phyloP scores from a whole-genome alignment of 37 sponge, comb jelly and placozoan species.

The Amphimedon queenslandica region DNA sequence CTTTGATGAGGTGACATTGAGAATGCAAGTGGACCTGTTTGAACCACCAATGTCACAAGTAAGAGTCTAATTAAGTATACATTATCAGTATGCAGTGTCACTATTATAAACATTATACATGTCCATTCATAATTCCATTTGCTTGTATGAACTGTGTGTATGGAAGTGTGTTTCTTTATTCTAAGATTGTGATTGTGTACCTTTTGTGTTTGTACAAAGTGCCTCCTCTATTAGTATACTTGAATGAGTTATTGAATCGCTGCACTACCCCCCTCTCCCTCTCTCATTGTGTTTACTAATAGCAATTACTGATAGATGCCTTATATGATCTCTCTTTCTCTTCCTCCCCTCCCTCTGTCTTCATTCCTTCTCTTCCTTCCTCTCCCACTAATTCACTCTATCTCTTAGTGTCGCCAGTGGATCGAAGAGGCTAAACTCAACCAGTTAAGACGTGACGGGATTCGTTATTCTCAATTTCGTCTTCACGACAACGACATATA shows the following conservation, averaged over 20 bases:
- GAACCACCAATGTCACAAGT: slow-evolving; percentile 96
- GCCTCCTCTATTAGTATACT: background rate
- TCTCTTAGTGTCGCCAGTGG: slow-evolving; percentile 89
- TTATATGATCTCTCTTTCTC: background rate
- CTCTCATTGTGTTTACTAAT: background rate
- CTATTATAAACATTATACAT: no score
- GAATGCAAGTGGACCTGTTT: slow-evolving; percentile 82
- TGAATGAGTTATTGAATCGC: background rate
- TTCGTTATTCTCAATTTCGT: slow-evolving; percentile 75
- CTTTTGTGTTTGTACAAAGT: no score
- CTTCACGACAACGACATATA: slow-evolving; percentile 89
- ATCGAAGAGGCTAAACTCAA: slow-evolving; percentile 94
- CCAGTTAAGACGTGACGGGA: slow-evolving; percentile 73
- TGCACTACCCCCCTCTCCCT: background rate
- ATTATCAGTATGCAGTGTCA: background rate
- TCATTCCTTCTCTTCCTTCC: background rate
- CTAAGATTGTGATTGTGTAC: background rate
- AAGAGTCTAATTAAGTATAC: background rate
- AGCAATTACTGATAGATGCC: background rate
- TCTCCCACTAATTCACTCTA: background rate
- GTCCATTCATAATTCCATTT: no score
- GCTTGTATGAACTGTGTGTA: slow-evolving; percentile 1
- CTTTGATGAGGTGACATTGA: slow-evolving; percentile 65
- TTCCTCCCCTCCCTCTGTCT: background rate
- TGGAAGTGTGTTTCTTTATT: background rate